Conservation (phyloP, 2,113 vertebrate species). For the Ariopsis seemanni region DNA sequence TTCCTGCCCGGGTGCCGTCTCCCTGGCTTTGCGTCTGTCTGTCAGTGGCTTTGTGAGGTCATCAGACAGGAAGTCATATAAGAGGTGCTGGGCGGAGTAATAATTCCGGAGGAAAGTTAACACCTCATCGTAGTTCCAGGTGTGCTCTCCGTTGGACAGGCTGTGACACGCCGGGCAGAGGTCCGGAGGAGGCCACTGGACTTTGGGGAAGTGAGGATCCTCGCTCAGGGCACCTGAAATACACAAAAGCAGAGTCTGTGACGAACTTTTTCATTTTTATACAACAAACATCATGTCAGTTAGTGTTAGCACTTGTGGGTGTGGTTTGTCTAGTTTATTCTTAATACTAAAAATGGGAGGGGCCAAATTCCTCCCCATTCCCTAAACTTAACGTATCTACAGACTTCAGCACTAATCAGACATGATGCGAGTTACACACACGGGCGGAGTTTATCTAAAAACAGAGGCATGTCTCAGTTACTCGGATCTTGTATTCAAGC, state of each 20-base stretch:
- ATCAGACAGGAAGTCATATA: conserved; percentile 63
- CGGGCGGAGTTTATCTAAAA: too few relatives aligned
- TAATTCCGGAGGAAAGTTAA: conserved; percentile 78
- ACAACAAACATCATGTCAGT: neutral
- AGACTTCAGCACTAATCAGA: too few relatives aligned
- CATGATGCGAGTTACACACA: too few relatives aligned
- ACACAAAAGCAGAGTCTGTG: neutral
- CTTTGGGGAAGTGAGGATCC: conserved; percentile 90
- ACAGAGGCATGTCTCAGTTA: too few relatives aligned
- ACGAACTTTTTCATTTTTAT: neutral
- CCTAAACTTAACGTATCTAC: too few relatives aligned
- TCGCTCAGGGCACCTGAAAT: conserved; percentile 79
- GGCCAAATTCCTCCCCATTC: neutral
- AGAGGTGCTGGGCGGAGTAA: conserved; percentile 75
- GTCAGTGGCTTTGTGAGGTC: conserved; percentile 43
- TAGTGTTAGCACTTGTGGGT: neutral
- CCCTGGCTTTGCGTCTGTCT: conserved; percentile 45
- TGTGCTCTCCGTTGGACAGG: conserved; percentile 64
- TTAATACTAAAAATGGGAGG: neutral
- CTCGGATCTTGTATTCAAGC: too few relatives aligned
- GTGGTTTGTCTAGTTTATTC: neutral
- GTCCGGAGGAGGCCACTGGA: conserved; percentile 85
- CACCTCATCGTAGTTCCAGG: conserved; percentile 72
- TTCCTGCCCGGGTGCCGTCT: conserved; percentile 33
- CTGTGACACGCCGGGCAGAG: conserved; percentile 81